Evolutionary conservation across 2,888 invertebrate genomes (phyloP).

Genomic region (Gortyna flavago): DNA sequence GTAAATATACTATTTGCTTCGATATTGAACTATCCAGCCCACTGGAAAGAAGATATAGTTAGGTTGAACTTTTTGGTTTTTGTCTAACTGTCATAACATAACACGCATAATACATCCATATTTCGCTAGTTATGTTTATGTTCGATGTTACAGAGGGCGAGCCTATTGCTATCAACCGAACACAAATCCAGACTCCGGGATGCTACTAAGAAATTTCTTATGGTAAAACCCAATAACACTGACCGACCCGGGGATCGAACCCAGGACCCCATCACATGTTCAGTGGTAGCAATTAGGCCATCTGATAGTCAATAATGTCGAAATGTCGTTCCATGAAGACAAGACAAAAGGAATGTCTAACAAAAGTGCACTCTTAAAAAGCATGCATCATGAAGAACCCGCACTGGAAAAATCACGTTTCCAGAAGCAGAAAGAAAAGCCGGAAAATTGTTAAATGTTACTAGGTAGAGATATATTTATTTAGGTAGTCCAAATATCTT

Average conservation of each 20-base stretch:
- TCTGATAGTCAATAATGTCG: neutral
- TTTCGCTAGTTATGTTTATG: neutral
- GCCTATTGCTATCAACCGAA: neutral
- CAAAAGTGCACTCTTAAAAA: neutral
- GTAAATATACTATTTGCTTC: conserved; percentile 94
- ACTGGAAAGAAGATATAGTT: conserved; percentile 74
- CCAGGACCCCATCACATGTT: neutral
- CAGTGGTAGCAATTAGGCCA: neutral
- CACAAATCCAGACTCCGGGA: neutral
- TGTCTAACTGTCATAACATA: neutral
- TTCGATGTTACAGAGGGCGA: neutral
- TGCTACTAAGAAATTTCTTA: neutral
- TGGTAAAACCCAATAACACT: neutral
- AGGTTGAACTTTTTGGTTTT: conserved; percentile 35
- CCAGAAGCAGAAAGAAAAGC: neutral
- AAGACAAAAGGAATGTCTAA: neutral
- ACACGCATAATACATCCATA: no score
- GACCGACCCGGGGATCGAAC: neutral
- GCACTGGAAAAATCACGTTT: neutral
- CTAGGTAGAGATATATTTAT: neutral
- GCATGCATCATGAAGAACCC: neutral
- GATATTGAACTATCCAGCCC: conserved; percentile 91
- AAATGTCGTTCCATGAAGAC: neutral
- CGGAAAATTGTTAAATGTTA: neutral
- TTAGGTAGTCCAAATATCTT: neutral